A percentile compares a stretch with the other conserved stretches of the same genome.
Conservation (phyloP, 1,140 invertebrate genomes). For the Pseudachorutes palmiensis region DNA sequence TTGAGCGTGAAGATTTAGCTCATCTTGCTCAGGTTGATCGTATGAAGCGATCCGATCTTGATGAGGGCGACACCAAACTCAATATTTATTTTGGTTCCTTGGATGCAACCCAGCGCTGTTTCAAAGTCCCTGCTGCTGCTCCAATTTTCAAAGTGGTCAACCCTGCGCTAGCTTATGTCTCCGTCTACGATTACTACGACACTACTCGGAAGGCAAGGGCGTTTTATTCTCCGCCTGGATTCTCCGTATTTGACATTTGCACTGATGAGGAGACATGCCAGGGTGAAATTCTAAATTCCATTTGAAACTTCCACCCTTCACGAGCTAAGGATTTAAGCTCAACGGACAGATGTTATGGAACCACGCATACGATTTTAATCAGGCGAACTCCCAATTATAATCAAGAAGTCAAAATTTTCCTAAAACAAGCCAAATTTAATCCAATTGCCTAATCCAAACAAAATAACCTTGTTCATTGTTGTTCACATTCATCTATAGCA, state of each 20-base stretch:
- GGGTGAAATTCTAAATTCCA: too few relatives aligned
- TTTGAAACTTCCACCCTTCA: too few relatives aligned
- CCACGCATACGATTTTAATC: too few relatives aligned
- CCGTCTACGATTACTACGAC: constrained; percentile 86
- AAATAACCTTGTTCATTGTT: too few relatives aligned
- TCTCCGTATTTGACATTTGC: constrained; percentile 59
- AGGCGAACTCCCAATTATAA: too few relatives aligned
- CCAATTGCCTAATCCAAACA: too few relatives aligned
- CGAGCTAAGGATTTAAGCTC: too few relatives aligned
- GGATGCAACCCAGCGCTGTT: background rate
- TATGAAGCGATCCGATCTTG: constrained; percentile 70
- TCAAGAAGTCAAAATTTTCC: too few relatives aligned
- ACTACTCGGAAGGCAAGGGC: constrained; percentile 56
- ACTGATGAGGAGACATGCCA: background rate
- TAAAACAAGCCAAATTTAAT: too few relatives aligned
- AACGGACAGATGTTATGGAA: too few relatives aligned
- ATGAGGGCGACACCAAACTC: constrained; percentile 62
- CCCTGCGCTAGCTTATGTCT: constrained; percentile 70
- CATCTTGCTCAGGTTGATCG: constrained; percentile 56
- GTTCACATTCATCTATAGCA: too few relatives aligned
- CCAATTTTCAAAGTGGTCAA: constrained; percentile 73
- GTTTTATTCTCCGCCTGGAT: constrained; percentile 60
- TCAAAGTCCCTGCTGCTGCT: constrained; percentile 60
- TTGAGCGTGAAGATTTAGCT: constrained; percentile 65
- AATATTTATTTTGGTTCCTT: constrained; percentile 72